Evolutionary conservation across 2,797 vertebrate species (phyloP).

Genomic region (Euphonia xanthogaster): DNA sequence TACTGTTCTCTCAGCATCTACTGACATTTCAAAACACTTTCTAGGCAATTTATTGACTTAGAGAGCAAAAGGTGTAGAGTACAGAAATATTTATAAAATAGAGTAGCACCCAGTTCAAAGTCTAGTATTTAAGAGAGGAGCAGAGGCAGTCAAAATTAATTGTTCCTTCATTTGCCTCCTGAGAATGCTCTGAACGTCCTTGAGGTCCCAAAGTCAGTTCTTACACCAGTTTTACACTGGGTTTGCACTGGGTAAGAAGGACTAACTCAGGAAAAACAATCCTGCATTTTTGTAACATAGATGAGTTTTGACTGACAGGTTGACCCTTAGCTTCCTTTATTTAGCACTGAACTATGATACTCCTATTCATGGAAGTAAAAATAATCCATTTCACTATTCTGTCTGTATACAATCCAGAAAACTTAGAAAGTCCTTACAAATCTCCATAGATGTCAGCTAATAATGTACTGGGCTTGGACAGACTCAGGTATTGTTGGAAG

Average conservation of each 20-base stretch:
- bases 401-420: background rate
- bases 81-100: background rate
- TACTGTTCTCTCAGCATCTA: background rate
- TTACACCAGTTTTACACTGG: background rate
- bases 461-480: background rate
- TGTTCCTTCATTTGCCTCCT: background rate
- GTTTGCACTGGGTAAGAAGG: background rate
- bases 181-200: background rate
- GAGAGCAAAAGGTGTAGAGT: background rate
- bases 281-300: background rate
- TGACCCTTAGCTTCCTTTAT: constrained; percentile 25
- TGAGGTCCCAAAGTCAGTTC: rapidly evolving
- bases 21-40: background rate
- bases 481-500: background rate
- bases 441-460: background rate
- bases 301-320: constrained; percentile 36
- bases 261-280: background rate
- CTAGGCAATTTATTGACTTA: background rate
- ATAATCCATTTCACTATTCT: background rate
- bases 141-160: background rate
- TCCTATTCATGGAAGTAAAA: background rate
- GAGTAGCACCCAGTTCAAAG: background rate
- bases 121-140: background rate
- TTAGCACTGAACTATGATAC: constrained; percentile 13
- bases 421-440: constrained; percentile 4